Evolutionary conservation across 2,888 invertebrate genomes (phyloP), one percentile per base, ranked within the genome.

Genomic region (Papilio gigon): DNA sequence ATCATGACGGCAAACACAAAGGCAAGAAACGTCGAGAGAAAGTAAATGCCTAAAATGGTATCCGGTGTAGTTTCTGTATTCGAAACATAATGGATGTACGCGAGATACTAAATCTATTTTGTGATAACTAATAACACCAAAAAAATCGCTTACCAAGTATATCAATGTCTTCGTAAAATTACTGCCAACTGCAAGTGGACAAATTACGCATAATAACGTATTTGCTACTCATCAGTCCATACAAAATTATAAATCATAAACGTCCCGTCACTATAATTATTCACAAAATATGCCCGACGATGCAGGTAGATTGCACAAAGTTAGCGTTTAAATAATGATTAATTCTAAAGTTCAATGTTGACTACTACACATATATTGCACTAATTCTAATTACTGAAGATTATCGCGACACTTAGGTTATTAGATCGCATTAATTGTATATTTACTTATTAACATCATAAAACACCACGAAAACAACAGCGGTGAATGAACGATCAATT

Each of bases 401-500:
- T 80, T 83, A 81, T 82, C 80, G 81, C 81, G 81, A 81, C 84
- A 79, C 76, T 81, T 80, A 82, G 79, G 79, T 74, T 78, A 76
- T 74, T 79, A 83, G 80, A 84, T 86, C 85, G 85, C 83, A 86
- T 81, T 87, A 83, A 83, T 84, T 81, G 80, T 85, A 82, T 86
- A 86, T 87, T 90, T 89, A 88, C 88, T 88, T 89, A 87, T 88
- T 84, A 87, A 86, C 84, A 85, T 84, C 87, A 85, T 88, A 88
- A 84, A 87, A 87, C 90, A 90, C 90, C 88, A 85, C 89, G 88
- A 90, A 90, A 90, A 90, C 89, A 90, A 88, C 89, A 87, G 90
- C 90, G 90, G 91, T 92, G 91, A 90, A 90, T 91, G 91, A 92
- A 91, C 90, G 90, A 90, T 90, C 90, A 81, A 81, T 81, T 89